Conservation (phyloP, 1,140 invertebrate genomes). For the Bombus turneri region DNA sequence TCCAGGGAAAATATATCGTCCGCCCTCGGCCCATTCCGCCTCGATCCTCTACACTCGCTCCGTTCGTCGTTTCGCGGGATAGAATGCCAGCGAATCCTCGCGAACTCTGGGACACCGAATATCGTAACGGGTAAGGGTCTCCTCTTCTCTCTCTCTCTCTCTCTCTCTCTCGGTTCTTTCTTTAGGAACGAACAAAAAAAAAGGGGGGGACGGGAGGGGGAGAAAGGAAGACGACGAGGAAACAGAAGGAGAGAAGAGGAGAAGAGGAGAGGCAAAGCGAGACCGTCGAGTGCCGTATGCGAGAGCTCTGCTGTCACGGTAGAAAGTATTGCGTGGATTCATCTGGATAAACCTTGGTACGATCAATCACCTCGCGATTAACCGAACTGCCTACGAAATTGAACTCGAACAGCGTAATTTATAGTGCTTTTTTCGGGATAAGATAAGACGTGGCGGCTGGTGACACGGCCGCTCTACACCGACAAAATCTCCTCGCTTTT, state of each 20-base stretch:
- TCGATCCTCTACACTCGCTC: neutral
- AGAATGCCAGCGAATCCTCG: constrained; percentile 52
- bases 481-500: neutral
- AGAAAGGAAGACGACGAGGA: neutral
- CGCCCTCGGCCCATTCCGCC: constrained; percentile 41
- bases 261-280: neutral
- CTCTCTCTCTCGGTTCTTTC: neutral
- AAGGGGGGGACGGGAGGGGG: no score
- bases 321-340: constrained; percentile 67
- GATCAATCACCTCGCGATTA: constrained; percentile 70
- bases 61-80: neutral
- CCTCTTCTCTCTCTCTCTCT: neutral
- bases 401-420: constrained; percentile 59
- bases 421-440: constrained; percentile 49
- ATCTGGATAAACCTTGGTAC: constrained; percentile 68
- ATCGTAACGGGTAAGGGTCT: constrained; percentile 38
- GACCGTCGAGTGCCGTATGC: constrained; percentile 44
- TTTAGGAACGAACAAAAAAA: neutral
- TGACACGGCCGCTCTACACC: constrained; percentile 20
- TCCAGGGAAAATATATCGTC: constrained; percentile 55
- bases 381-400: constrained; percentile 63
- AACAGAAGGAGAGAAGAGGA: neutral
- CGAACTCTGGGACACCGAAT: constrained; percentile 15
- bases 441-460: constrained; percentile 51
- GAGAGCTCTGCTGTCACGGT: constrained; percentile 44